Evolutionary conservation across 2,113 vertebrate species (phyloP).

Genomic region (Nibea coibor): DNA sequence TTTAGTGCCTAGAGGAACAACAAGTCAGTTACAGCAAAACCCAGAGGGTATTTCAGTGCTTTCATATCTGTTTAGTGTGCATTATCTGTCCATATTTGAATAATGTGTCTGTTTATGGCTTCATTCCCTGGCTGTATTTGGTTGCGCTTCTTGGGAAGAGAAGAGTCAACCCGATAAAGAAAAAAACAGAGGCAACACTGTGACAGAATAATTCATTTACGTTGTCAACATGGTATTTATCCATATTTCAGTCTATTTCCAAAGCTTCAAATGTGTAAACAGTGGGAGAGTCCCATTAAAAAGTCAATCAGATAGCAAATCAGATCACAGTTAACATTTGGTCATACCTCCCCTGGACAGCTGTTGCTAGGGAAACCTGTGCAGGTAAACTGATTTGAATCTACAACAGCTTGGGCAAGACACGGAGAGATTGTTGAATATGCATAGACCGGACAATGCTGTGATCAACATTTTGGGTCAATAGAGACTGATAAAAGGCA

Average conservation of each 20-base stretch:
- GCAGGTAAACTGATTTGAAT: slow-evolving; percentile 10
- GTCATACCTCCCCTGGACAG: background rate
- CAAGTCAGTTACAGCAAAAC: slow-evolving; percentile 16
- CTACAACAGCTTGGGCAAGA: slow-evolving; percentile 10
- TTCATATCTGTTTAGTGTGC: slow-evolving; percentile 33
- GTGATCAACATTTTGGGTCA: slow-evolving; percentile 19
- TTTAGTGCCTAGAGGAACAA: slow-evolving; percentile 4
- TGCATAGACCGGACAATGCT: slow-evolving; percentile 2
- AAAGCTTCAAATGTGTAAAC: slow-evolving; percentile 23
- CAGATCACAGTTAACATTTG: slow-evolving; percentile 42
- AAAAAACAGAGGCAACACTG: background rate
- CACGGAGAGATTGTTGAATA: background rate
- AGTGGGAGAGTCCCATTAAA: slow-evolving; percentile 25
- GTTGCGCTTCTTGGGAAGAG: slow-evolving; percentile 25
- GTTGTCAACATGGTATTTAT: slow-evolving; percentile 53
- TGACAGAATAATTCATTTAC: slow-evolving; percentile 55
- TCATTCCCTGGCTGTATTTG: slow-evolving; percentile 11
- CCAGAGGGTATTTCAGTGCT: background rate
- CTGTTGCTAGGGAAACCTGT: slow-evolving; percentile 11
- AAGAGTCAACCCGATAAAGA: slow-evolving; percentile 17
- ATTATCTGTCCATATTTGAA: slow-evolving; percentile 43
- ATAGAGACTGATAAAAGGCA: slow-evolving; percentile 15
- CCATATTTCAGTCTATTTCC: slow-evolving; percentile 43
- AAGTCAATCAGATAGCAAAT: slow-evolving; percentile 55
- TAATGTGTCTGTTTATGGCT: slow-evolving; percentile 35